These are phyloP conservation scores for Ammodramus savannarum DNA, from an alignment of 2,113 vertebrate species.

Conservation along the genomic window DNA sequence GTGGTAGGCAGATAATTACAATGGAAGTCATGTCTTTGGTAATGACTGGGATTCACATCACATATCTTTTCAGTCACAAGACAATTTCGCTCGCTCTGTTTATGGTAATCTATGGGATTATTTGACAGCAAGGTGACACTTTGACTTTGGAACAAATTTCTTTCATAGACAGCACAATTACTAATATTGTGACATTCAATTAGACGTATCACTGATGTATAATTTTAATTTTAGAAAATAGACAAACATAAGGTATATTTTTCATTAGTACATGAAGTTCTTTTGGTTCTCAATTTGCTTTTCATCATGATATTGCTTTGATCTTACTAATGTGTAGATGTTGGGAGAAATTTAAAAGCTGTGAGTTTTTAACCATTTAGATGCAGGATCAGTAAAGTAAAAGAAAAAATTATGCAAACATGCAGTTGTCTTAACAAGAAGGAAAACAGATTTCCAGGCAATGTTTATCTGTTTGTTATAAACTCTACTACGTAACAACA, in stretches of 20 bases:
- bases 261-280: not conserved
- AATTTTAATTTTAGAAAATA: conserved; percentile 47
- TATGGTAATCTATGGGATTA: conserved; percentile 73
- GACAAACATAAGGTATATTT: not conserved
- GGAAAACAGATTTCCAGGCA: not conserved
- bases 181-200: conserved; percentile 55
- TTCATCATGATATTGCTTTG: not conserved
- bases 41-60: conserved; percentile 70
- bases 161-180: conserved; percentile 67
- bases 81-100: conserved; percentile 65
- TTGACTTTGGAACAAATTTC: conserved; percentile 72
- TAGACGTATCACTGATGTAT: conserved; percentile 14
- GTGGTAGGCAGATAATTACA: conserved; percentile 67
- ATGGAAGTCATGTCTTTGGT: conserved; percentile 68
- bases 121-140: conserved; percentile 75
- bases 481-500: not conserved
- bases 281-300: not conserved
- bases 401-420: not conserved
- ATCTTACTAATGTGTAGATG: not conserved
- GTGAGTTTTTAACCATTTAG: not conserved
- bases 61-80: conserved; percentile 66
- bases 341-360: not conserved
- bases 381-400: not conserved
- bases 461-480: not conserved
- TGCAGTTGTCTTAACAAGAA: not conserved